phyloP scores from a whole-genome alignment of 2,888 invertebrate genomes.

The Lycia hirtaria region DNA sequence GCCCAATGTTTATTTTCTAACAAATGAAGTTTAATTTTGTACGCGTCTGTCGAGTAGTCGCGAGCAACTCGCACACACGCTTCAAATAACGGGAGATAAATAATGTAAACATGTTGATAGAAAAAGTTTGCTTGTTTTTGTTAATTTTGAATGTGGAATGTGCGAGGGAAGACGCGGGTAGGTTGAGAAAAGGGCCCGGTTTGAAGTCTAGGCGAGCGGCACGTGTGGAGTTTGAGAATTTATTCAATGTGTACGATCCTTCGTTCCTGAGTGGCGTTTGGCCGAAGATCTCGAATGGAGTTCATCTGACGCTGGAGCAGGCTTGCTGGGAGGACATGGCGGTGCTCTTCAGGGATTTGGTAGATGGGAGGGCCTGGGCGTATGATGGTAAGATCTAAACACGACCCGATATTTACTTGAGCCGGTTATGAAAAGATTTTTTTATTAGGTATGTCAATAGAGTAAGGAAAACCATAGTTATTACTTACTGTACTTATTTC shows the following conservation, averaged over 20 bases:
- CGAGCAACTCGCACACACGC: slow-evolving; percentile 32
- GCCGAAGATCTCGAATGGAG: slow-evolving; percentile 73
- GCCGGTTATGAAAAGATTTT: background rate
- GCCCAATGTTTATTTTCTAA: slow-evolving; percentile 21
- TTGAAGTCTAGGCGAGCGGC: slow-evolving; percentile 47
- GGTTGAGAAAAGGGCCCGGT: slow-evolving; percentile 52
- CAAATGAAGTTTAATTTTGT: slow-evolving; percentile 17
- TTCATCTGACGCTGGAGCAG: slow-evolving; percentile 69
- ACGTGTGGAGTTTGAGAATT: slow-evolving; percentile 69
- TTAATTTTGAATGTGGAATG: slow-evolving; percentile 41
- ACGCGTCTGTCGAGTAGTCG: slow-evolving; percentile 27
- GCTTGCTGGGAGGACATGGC: slow-evolving; percentile 76
- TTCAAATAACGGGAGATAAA: slow-evolving; percentile 32
- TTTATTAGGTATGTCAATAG: background rate
- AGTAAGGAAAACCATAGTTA: background rate
- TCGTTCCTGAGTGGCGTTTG: slow-evolving; percentile 75
- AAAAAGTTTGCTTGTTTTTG: slow-evolving; percentile 46
- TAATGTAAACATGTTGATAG: slow-evolving; percentile 48
- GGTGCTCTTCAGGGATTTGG: slow-evolving; percentile 71
- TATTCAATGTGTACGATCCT: slow-evolving; percentile 76
- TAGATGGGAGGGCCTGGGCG: slow-evolving; percentile 80
- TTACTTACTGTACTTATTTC: background rate
- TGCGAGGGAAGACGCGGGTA: slow-evolving; percentile 42
- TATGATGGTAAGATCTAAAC: slow-evolving; percentile 71
- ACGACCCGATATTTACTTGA: too few relatives aligned